Percentiles rank a stretch among this genome's conserved stretches.
Evolutionary conservation across 2,888 invertebrate genomes (phyloP).

Genomic region (Elaeidobius kamerunicus): DNA sequence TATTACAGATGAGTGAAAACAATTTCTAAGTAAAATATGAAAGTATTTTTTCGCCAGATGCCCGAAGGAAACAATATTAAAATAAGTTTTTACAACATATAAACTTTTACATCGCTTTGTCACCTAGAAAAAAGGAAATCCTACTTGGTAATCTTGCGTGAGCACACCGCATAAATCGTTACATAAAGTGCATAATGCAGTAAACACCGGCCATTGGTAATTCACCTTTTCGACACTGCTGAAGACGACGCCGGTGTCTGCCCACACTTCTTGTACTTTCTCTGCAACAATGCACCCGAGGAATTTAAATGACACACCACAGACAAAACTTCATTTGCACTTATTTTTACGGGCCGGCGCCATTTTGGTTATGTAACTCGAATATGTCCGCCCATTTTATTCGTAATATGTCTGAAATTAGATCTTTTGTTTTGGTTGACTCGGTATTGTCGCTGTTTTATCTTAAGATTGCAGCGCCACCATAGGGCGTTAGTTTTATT

Average conservation of each 20-base stretch:
- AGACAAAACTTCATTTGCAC: conserved; percentile 22
- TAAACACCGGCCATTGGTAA: conserved; percentile 9
- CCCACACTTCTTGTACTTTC: conserved; percentile 23
- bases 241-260: conserved; percentile 8
- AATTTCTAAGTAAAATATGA: no score
- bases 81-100: no score
- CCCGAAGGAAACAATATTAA: no score
- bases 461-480: no score
- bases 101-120: no score
- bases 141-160: neutral
- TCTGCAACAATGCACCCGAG: conserved; percentile 22
- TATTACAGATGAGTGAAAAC: neutral
- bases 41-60: no score
- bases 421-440: no score
- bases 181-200: conserved; percentile 2
- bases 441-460: no score
- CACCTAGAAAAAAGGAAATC: no score
- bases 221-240: conserved; percentile 20
- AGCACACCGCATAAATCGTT: neutral
- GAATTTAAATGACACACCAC: conserved; percentile 23
- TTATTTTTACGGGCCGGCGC: conserved; percentile 15
- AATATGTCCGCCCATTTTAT: no score
- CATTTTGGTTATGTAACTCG: conserved; percentile 19
- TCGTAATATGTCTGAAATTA: no score
- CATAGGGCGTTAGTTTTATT: no score